These are phyloP conservation scores for Chromis chromis DNA, from an alignment of 2,797 vertebrate species.

Conservation along the genomic window DNA sequence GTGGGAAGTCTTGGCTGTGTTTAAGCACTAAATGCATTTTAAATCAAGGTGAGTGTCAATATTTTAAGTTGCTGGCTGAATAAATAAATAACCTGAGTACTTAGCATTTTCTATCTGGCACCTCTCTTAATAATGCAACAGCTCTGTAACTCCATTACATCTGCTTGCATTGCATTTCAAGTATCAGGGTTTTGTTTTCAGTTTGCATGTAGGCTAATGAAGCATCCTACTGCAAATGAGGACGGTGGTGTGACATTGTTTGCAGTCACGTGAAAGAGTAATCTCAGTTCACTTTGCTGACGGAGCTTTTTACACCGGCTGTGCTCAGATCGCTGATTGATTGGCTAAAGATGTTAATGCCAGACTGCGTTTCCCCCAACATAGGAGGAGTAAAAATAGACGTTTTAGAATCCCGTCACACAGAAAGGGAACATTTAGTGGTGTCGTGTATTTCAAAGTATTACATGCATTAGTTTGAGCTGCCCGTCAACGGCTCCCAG, in stretches of 20 bases:
- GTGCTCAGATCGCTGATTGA: slow-evolving; percentile 16
- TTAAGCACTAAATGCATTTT: slow-evolving; percentile 38
- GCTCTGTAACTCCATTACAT: slow-evolving; percentile 31
- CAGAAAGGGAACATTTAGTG: too few species aligned
- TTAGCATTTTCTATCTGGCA: slow-evolving; percentile 31
- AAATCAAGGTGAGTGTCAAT: slow-evolving; percentile 48
- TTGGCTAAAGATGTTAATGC: slow-evolving; percentile 9
- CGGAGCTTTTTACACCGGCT: not conserved
- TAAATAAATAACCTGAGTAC: slow-evolving; percentile 41
- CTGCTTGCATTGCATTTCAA: slow-evolving; percentile 27
- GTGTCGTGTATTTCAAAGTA: not conserved
- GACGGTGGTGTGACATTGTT: slow-evolving; percentile 6
- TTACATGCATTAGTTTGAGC: not conserved
- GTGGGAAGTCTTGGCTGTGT: not conserved
- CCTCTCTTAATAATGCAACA: slow-evolving; percentile 54
- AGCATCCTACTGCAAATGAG: slow-evolving; percentile 5
- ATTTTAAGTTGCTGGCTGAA: slow-evolving; percentile 41
- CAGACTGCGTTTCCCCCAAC: not conserved
- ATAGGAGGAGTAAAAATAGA: not conserved
- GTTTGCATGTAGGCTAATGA: slow-evolving; percentile 24
- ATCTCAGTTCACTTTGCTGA: slow-evolving; percentile 24
- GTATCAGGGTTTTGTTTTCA: slow-evolving; percentile 18
- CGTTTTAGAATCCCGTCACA: not conserved
- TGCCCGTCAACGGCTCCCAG: slow-evolving; percentile 3
- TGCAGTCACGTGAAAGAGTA: not conserved